Base-by-base conservation (phyloP, 2,797 vertebrate genomes). In the Lagorchestes hirsutus region DNA sequence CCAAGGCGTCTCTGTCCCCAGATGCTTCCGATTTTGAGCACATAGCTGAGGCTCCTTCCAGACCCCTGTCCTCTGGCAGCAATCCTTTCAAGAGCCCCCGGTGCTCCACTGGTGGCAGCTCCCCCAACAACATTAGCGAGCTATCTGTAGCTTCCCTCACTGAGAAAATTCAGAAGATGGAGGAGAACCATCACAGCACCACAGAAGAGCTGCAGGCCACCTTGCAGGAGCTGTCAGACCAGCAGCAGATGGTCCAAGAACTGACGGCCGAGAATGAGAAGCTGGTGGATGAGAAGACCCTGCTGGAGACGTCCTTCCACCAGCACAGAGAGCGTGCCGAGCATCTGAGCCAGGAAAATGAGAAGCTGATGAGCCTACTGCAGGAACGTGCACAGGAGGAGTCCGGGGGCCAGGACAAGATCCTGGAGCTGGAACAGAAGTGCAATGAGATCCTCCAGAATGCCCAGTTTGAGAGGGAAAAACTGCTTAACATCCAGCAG, bases 231-330 rank as follows among this genome's bases (percentile, higher is more conserved):
- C 98, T 99, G 24, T 99, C 99, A 0, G 99, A 99, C 98, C 99
- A 99, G 98, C 99, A 99, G 97, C 99, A 99, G 96, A 99, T 99
- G 98, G 99, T 99, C 28, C 99, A 99, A 98, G 99, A 99, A 97
- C 98, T 99, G 97, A 99, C 99, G 0, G 98, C 99, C 0, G 99
- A 99, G 98, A 99, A 99, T 0, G 99, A 99, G 98, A 99, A 99
- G 27, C 98, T 99, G 62, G 98, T 98, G 0, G 99, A 99, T 31
- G 99, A 99, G 97, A 99, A 99, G 97, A 98, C 99, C n/a, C 99
- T 99, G 57, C 97, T 99, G 97, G 99, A 99, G 98, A 99, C 99
- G 0, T 99, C 99, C 0, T 99, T 99, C 95, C 99, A 98, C 96
- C 99, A 99, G 97, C 99, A 99, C 91, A 98, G 99, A 92, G 99